Base-by-base conservation (phyloP, 2,797 vertebrate species). In the Spinibarbus caldwelli region DNA sequence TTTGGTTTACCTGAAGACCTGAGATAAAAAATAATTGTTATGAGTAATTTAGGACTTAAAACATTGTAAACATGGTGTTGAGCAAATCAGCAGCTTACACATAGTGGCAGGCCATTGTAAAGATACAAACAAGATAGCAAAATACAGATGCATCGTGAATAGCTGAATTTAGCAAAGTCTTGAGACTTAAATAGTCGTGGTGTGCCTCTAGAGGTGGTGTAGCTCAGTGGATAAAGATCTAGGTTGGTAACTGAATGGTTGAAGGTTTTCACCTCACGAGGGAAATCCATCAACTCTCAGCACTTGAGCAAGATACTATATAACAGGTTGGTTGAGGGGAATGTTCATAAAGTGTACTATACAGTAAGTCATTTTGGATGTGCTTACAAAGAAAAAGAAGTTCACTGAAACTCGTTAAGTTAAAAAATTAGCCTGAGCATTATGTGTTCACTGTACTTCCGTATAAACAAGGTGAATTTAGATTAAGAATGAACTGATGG, bases 1-100 rank as follows among this genome's bases (percentile, higher is more conserved):
- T 77, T 82, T 92, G 91, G 1, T 43, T 29, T 10, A 90, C 84
- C n/a, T 86, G 52, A 88, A 85, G 15, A 70, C 64, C 83, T 87
- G 47, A 19, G 23, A 67, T 41, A 10, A 59, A 38, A n/a, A 38
- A 81, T 0, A 67, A 57, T 14, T 0, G 6, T 0, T 52, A 59
- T 66, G 3, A 36, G 36, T 7, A 19, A 11, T 47, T 43, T 9
- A 73, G n/a, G 45, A 3, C 19, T 66, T 6, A 21, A 26, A 57
- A 15, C n/a, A 31, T n/a, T 67, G 2, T 17, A 9, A 72, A 73
- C 12, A 21, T 62, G 29, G 19, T 72, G 57, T 41, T 59, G 17
- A 68, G 31, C 19, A 34, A 19, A 82, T 72, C 36, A 49, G 19
- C 31, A 57, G 68, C 85, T 70, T 83, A 88, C 85, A 85, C 15